These are phyloP conservation scores for Drosophila azteca DNA, from an alignment of 1,140 invertebrate genomes.

Conservation along the genomic window DNA sequence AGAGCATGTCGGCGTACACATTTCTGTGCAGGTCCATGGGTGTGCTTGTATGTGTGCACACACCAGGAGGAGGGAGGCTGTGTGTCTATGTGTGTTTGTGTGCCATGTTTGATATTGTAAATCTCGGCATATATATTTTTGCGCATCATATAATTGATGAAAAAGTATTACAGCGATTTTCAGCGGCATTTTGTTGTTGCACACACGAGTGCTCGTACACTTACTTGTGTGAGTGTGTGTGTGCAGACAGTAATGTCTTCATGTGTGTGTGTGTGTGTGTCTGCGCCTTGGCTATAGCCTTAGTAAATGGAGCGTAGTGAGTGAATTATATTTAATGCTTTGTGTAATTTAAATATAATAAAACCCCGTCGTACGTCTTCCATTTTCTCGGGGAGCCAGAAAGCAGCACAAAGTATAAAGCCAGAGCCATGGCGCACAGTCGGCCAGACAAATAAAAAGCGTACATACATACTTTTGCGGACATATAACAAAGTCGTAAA, in stretches of 20 bases:
- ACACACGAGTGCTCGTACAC: slow-evolving; percentile 12
- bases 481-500: slow-evolving; percentile 56
- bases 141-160: slow-evolving; percentile 82
- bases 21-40: slow-evolving; percentile 18
- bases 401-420: slow-evolving; percentile 33
- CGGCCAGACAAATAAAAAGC: slow-evolving; percentile 59
- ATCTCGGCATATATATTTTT: slow-evolving; percentile 76
- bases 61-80: slow-evolving; percentile 20
- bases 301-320: slow-evolving; percentile 79
- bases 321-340: slow-evolving; percentile 82
- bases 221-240: no score
- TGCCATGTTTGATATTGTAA: slow-evolving; percentile 76
- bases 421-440: slow-evolving; percentile 29
- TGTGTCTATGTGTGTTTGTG: slow-evolving; percentile 42
- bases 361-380: slow-evolving; percentile 58
- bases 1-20: slow-evolving; percentile 66
- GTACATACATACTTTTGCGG: slow-evolving; percentile 51
- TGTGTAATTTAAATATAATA: slow-evolving; percentile 82
- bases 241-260: slow-evolving; percentile 35
- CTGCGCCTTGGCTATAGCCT: slow-evolving; percentile 67
- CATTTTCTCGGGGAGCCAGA: slow-evolving; percentile 9
- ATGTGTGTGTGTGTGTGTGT: slow-evolving; percentile 26
- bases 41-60: slow-evolving; percentile 16
- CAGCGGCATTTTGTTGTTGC: slow-evolving; percentile 62
- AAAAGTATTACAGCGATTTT: slow-evolving; percentile 81